Evolutionary conservation across 2,113 vertebrate genomes (phyloP), one percentile per base, ranked within the genome.

Genomic region (Phasianus colchicus): DNA sequence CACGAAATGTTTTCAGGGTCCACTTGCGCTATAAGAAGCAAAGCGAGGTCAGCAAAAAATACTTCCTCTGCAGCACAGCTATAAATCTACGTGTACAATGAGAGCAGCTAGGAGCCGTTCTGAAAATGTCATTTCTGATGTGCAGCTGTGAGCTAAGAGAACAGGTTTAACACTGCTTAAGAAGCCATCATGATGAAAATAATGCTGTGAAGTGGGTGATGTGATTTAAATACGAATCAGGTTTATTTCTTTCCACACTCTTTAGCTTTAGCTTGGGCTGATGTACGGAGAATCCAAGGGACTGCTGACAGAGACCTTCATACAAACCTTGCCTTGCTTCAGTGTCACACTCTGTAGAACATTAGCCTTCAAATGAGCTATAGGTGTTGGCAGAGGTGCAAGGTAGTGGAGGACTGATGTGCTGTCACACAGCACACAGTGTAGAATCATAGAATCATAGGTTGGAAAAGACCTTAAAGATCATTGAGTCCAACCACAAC

Each of bases 1-100:
- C 17, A 8, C 76, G 29, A 87, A 89, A 82, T 86, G 87, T 64
- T 89, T 94, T 84, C 71, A 81, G 87, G 25, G 70, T 90, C 50
- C 42, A 64, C 74, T 63, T 65, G 55, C 88, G 30, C 36, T 80
- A 79, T 90, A 65, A 82, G 72, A 86, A 91, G 54, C 40, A 95
- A 88, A 90, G 60, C 63, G 91, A 63, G 85, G 50, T 87, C 71
- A 83, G 76, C 86, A 93, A 89, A 96, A 83, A 78, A 55, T 14
- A 50, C 7, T 90, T 88, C 38, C 63, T 90, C 61, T 88, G 66
- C 66, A 93, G 77, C 75, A 55, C 24, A 73, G 22, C 66, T 88
- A 13, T 90, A 90, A 82, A 90, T 90, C 77, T 76, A 4, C 42
- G 45, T 6, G 22, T 66, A 55, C 20, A 52, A 25, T 25, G 70